These are phyloP conservation scores for Tichodroma muraria DNA, from an alignment of 2,113 vertebrate species.

Conservation along the genomic window DNA sequence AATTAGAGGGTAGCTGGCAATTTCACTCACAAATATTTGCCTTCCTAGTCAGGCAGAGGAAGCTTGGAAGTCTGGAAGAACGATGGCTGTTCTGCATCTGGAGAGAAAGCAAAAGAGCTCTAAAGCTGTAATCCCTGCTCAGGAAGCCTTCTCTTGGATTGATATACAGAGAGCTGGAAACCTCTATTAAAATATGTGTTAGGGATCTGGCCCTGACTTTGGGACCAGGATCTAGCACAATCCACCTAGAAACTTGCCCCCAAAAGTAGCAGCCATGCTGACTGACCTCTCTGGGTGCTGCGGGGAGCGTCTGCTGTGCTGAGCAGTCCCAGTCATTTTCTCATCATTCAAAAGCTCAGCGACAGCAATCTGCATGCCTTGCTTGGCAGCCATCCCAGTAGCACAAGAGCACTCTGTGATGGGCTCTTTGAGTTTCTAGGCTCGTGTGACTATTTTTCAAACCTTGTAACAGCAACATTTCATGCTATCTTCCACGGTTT, in stretches of 20 bases:
- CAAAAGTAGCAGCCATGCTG: not conserved
- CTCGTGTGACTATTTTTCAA: not conserved
- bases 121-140: not conserved
- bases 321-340: not conserved
- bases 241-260: not conserved
- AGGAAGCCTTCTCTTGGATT: not conserved
- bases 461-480: not conserved
- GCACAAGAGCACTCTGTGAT: not conserved
- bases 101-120: not conserved
- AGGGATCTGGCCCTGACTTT: fast-evolving
- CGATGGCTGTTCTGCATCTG: not conserved
- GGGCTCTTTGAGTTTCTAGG: not conserved
- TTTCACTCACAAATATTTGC: not conserved
- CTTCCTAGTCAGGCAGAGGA: not conserved
- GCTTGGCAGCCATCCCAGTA: not conserved
- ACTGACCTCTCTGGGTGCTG: not conserved
- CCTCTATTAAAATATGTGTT: not conserved
- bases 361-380: not conserved
- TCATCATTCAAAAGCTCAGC: not conserved
- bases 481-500: fast-evolving
- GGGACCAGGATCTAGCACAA: not conserved
- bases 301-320: not conserved
- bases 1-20: not conserved
- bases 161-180: not conserved
- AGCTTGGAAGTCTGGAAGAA: not conserved